Percentiles rank a stretch among this genome's conserved stretches.
Conservation (phyloP, 2,113 vertebrate species). For the Pelodiscus sinensis region DNA sequence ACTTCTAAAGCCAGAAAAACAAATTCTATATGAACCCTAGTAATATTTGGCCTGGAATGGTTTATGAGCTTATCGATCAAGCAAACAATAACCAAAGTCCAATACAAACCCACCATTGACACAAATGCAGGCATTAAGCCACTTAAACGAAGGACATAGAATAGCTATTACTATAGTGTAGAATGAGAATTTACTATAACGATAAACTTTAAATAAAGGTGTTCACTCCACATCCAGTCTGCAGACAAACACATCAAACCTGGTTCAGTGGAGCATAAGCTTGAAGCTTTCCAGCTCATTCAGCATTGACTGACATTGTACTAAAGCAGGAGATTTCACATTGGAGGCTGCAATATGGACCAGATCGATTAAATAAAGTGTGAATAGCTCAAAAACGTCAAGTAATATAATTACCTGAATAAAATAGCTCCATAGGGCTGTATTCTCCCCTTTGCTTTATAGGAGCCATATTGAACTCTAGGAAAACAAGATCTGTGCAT, state of each 20-base stretch:
- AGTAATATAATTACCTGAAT: conserved; percentile 6
- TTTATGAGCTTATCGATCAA: not conserved
- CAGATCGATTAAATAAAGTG: conserved; percentile 15
- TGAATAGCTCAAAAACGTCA: conserved; percentile 20
- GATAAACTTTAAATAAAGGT: not conserved
- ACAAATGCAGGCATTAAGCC: not conserved
- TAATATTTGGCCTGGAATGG: not conserved
- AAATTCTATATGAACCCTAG: not conserved
- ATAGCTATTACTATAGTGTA: not conserved
- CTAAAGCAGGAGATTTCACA: conserved; percentile 13
- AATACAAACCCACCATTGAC: not conserved
- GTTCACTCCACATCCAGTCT: not conserved
- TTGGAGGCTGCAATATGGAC: not conserved
- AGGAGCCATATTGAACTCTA: not conserved
- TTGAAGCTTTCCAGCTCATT: not conserved
- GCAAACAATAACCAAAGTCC: not conserved
- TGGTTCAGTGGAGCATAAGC: not conserved
- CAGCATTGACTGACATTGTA: conserved; percentile 9
- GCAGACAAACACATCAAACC: not conserved
- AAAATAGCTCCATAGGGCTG: not conserved
- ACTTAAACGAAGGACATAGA: not conserved
- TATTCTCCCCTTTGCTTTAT: not conserved
- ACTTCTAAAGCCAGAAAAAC: not conserved
- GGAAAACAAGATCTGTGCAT: not conserved
- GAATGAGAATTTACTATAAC: not conserved